phyloP scores from a whole-genome alignment of 1,140 invertebrate species.

The Galleria mellonella region DNA sequence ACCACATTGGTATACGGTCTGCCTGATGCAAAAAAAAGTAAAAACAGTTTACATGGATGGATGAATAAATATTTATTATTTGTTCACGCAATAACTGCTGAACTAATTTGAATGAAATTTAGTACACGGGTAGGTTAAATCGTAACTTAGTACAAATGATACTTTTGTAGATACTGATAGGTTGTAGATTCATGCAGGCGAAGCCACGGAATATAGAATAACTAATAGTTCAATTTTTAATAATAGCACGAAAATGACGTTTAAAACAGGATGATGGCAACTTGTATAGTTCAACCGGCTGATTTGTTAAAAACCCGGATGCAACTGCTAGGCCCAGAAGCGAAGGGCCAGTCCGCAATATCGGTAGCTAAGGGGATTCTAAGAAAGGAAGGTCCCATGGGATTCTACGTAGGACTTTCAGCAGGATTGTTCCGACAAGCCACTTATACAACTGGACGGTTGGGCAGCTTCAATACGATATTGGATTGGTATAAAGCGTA shows the following conservation, averaged over 20 bases:
- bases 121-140: too few relatives aligned
- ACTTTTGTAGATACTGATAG: too few relatives aligned
- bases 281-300: conserved; percentile 95
- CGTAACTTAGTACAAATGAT: too few relatives aligned
- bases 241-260: not conserved
- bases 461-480: conserved; percentile 94
- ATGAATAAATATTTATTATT: too few relatives aligned
- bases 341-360: conserved; percentile 76
- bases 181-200: too few relatives aligned
- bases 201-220: too few relatives aligned
- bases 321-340: conserved; percentile 86
- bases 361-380: conserved; percentile 81
- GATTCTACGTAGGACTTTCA: conserved; percentile 91
- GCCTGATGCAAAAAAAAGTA: too few relatives aligned
- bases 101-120: too few relatives aligned
- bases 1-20: too few relatives aligned
- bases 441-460: conserved; percentile 96
- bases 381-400: conserved; percentile 90
- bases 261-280: conserved; percentile 92
- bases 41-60: too few relatives aligned
- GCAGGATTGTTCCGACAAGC: conserved; percentile 94
- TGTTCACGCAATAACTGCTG: too few relatives aligned
- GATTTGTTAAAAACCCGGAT: conserved; percentile 98
- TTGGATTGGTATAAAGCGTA: conserved; percentile 85
- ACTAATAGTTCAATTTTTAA: too few relatives aligned